Evolutionary conservation across 2,113 vertebrate genomes (phyloP), one percentile per base, ranked within the genome.

Genomic region (Henicopernis longicauda): DNA sequence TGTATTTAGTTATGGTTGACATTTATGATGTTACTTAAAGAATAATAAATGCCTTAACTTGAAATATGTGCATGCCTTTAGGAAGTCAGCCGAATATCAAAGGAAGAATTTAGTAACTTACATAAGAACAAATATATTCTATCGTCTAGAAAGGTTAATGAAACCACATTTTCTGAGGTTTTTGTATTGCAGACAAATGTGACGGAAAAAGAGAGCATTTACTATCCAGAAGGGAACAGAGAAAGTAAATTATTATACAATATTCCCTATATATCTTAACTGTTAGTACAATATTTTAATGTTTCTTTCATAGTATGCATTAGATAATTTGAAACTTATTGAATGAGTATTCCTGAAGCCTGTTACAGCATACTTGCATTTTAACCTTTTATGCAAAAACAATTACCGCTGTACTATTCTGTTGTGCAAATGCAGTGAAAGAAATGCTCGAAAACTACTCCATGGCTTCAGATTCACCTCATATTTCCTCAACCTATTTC

Each of bases 31-130:
- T 88, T 95, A 80, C 81, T 93, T 94, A 63, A 83, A 90, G 83
- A 93, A 96, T 86, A 91, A 95, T 80, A 91, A 96, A 87, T 82
- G 82, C 89, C 82, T 85, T 73, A 89, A 87, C 84, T 85, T 77
- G 73, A 95, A 96, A 91, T 82, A 95, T 29, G 63, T 7, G 5
- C 81, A 44, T 55, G 74, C 66, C 86, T 95, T 82, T 93, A 79
- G 90, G 32, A 91, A 96, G 78, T 14, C 61, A 95, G 57, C 13
- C 0, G 4, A 92, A 66, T 23, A 80, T 84, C 81, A 89, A 94
- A 89, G 57, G 70, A 81, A 95, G 84, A 62, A 85, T 87, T 96
- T 93, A 91, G 71, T 34, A 93, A 91, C 66, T 89, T 84, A 57
- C n/a, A 76, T 42, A 42, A 44, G 74, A 95, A 95, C 84, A 95